Base-by-base conservation (phyloP, 2,888 invertebrate genomes). In the Drosophila meridionalis region DNA sequence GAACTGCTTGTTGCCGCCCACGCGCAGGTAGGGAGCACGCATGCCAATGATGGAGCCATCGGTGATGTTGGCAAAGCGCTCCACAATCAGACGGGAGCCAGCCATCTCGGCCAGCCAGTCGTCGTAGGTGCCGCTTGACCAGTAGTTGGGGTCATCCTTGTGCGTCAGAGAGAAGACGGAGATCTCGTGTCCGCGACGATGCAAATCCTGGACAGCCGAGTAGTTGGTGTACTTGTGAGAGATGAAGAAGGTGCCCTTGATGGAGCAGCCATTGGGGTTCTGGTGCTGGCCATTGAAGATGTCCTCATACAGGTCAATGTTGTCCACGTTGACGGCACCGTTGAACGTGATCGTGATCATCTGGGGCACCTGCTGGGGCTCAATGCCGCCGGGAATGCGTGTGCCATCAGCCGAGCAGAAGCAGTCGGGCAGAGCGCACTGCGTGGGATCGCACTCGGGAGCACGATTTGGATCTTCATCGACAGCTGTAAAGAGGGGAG, bases 41-140 rank as follows among this genome's bases (percentile, higher is more conserved):
- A 97, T 94, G 20, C 97, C 97, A 85, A 98, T 97, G 80, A 98
- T 97, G 6, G 97, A 97, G 50, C 97, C 97, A 91, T 98, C 98
- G 62, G 97, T 97, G 85, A 98, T 97, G 93, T 98, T 98, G 65
- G 98, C 97, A 91, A 98, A 98, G 82, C 97, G 95, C 93, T 97
- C 97, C 79, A 96, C 94, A 90, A 98, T 97, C 74, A 98, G 94
- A 86, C 98, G 95, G 34, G 95, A 97, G 26, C 98, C 98, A 55
- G 98, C 98, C 98, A 98, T 98, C 93, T 98, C 98, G 78, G 98
- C 98, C 50, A 98, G 94, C 98, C 98, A 98, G 93, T 96, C 97
- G 90, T 97, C 98, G 93, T 98, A 98, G 65, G 95, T 95, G 53
- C 98, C 98, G 76, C 96, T 95, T 9, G 95, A 94, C 98, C 98